Conservation (phyloP, 1,140 invertebrate species). For the Halotydeus destructor region DNA sequence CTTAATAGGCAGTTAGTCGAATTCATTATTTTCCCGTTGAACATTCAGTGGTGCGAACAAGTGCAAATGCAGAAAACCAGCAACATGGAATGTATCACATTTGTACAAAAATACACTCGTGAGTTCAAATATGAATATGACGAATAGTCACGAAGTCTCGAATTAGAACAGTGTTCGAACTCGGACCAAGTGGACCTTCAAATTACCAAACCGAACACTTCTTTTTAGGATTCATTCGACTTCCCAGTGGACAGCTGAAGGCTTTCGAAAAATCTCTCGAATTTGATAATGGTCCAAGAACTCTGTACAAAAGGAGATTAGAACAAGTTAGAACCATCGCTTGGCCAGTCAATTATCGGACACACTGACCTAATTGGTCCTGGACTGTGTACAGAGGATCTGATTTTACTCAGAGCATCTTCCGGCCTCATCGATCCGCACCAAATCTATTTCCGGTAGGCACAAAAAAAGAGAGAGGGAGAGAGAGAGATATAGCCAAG, state of each 20-base stretch:
- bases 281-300: conserved; percentile 76
- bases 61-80: no score
- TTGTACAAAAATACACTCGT: no score
- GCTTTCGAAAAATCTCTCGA: conserved; percentile 69
- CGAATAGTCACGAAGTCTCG: no score
- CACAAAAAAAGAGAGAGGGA: not conserved
- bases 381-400: conserved; percentile 84
- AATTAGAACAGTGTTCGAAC: no score
- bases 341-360: not conserved
- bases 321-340: not conserved
- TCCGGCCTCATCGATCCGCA: conserved; percentile 90
- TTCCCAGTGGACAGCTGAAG: conserved; percentile 39
- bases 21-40: no score
- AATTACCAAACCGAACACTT: conserved; percentile 78
- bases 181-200: no score
- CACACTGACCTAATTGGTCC: conserved; percentile 48
- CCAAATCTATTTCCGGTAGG: conserved; percentile 46
- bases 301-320: conserved; percentile 24
- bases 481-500: not conserved
- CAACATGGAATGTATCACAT: no score
- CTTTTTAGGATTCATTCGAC: conserved; percentile 67
- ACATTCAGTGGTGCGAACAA: no score
- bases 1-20: no score
- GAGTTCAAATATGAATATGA: no score
- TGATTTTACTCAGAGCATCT: conserved; percentile 76